These are phyloP conservation scores for Sula dactylatra DNA, from an alignment of 2,113 vertebrate species.

Conservation along the genomic window DNA sequence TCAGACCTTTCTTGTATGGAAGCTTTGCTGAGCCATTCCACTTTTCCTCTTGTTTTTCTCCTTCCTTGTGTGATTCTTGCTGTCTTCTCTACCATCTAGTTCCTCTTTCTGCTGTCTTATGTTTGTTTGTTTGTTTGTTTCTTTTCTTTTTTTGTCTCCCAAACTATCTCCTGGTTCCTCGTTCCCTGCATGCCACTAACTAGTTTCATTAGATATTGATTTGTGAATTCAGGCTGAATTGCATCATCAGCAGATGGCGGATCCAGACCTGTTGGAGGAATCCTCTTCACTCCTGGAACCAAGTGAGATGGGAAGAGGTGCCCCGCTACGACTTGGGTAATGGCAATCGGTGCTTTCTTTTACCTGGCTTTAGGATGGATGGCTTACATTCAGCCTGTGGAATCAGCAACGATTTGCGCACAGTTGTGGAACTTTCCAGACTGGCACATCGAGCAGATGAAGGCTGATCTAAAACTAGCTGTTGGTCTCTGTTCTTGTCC, in stretches of 20 bases:
- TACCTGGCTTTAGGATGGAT: neutral
- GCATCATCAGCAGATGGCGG: constrained; percentile 95
- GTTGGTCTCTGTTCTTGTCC: neutral
- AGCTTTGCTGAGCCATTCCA: constrained; percentile 49
- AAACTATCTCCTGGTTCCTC: constrained; percentile 75
- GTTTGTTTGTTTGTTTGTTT: neutral
- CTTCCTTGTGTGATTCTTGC: constrained; percentile 25
- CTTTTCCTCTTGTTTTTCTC: constrained; percentile 40
- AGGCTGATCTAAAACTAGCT: neutral
- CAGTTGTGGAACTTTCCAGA: neutral
- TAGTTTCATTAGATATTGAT: constrained; percentile 87
- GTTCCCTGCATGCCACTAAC: constrained; percentile 86
- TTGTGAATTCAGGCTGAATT: constrained; percentile 90
- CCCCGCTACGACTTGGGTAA: constrained; percentile 92
- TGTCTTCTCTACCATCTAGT: neutral
- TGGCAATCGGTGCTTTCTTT: neutral
- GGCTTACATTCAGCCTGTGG: neutral
- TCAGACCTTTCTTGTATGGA: neutral
- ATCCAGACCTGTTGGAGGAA: constrained; percentile 96
- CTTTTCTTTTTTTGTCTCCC: neutral
- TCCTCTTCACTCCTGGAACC: constrained; percentile 90
- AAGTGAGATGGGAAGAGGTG: constrained; percentile 83
- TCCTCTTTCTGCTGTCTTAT: neutral
- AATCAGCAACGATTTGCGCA: rapidly evolving
- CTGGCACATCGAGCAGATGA: neutral